Percentiles rank a stretch among this genome's conserved stretches.
Evolutionary conservation across 2,113 vertebrate genomes (phyloP).

Genomic region (Halichoeres trimaculatus): DNA sequence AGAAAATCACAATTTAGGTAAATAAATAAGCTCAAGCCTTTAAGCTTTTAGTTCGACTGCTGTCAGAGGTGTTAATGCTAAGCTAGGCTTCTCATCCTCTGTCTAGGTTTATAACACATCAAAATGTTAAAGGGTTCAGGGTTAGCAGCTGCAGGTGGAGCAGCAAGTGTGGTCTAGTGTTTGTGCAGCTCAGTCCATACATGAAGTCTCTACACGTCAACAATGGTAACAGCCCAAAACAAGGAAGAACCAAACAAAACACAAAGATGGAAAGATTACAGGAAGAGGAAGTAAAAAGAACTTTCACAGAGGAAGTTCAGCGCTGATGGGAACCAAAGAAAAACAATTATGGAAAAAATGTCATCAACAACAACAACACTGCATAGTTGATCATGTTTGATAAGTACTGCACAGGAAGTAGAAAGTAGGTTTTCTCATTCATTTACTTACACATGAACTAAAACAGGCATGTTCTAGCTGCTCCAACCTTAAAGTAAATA

Average conservation of each 20-base stretch:
- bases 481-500: too few species aligned
- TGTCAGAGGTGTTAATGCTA: neutral
- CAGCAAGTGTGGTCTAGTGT: neutral
- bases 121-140: neutral
- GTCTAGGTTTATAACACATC: neutral
- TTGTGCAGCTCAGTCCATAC: neutral
- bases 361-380: neutral
- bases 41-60: too few species aligned
- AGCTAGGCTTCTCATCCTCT: neutral
- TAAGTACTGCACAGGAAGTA: too few species aligned
- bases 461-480: too few species aligned
- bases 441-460: too few species aligned
- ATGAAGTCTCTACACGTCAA: neutral
- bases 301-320: conserved; percentile 1
- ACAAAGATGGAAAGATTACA: neutral
- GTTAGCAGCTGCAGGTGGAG: neutral
- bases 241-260: neutral
- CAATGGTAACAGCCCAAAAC: conserved; percentile 8
- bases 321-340: neutral
- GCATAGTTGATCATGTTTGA: neutral
- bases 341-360: neutral
- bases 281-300: neutral
- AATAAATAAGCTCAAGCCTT: too few species aligned
- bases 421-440: too few species aligned
- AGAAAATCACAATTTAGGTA: too few species aligned